Evolutionary conservation across 2,113 vertebrate genomes (phyloP), one percentile per base, ranked within the genome.

Genomic region (Phylloscopus trochilus): DNA sequence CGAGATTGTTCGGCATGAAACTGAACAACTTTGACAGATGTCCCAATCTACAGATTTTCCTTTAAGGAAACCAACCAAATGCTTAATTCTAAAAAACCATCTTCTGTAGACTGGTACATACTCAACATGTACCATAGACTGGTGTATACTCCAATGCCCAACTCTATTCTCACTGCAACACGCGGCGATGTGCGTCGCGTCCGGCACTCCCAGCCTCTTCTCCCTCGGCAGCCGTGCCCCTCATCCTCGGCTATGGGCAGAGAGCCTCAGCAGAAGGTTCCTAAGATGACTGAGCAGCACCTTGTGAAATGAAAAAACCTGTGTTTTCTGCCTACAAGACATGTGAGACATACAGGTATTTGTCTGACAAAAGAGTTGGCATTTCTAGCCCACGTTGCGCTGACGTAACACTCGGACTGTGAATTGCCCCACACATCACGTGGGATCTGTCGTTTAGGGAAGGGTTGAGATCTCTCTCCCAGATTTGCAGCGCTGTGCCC

Each of bases 281-380:
- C 39, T 9, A 37, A 55, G 9, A 69, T 13, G 15, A 15, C 4
- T 23, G 43, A 91, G 58, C 20, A 91, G 43, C 55, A 64, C 27
- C 26, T 53, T 30, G 14, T 21, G 16, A 59, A 69, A 43, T 15
- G 5, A 80, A 70, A 75, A 79, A 46, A 22, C 0, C 0, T 33
- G 11, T 58, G 13, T 26, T 90, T 63, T 77, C 82, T 83, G 59
- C 27, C 22, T 4, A 11, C 7, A 37, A 58, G 49, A 49, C 49
- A 7, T 1, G 1, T 0, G 8, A 62, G 24, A 30, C 31, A 28
- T 1, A 24, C 0, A 8, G 0, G 8, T 19, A 14, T 63, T 33
- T 41, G 28, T 44, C 47, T 35, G 10, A 4, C 17, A n/a, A 33
- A 75, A 43, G 41, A 1, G 11, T 19, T 84, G 5, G 18, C 4